Base-by-base conservation (phyloP, 1,140 invertebrate genomes). In the Drosophila neocordata region DNA sequence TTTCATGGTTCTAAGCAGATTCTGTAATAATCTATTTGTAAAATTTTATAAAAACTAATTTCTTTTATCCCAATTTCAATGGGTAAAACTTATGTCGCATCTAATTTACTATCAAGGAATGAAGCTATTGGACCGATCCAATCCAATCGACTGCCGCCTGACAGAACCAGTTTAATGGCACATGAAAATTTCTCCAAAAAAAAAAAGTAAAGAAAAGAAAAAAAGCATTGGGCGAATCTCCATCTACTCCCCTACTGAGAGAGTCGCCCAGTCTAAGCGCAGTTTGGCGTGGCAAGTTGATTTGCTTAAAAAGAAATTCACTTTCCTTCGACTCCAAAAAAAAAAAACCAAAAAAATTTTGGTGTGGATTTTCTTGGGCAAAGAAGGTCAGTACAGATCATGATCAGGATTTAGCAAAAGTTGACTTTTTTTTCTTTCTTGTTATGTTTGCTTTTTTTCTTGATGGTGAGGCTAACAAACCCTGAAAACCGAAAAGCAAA, bases 301-400 rank as follows among this genome's bases (percentile, higher is more conserved):
- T 88, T 87, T 87, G 82, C 83, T 87, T 87, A 88, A 74, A 85
- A 87, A 87, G 83, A 87, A 87, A 87, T 87, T 87, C 82, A 87
- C 82, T 87, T 87, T 87, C 83, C 82, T 87, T 87, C 62, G 76
- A 59, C 65, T 62, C 58, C 27, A 48, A 48, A 48, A 3, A 20
- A 4, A 20, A 11, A 20, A 11, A 31, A 31, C 27, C 4, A 31
- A 18, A 48, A 11, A 20, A 4, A 64, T 61, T 58, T 18, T 70
- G 34, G 48, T 35, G 51, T 31, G 41, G 18, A 15, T 12, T 73
- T 75, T 27, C 18, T 65, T 34, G 35, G 18, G 83, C 83, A 79
- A 87, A 88, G 83, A 87, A 87, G 83, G 83, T 87, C 83, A 87
- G 83, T 83, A 12, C 8, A 87, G 82, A 87, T 87, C 83, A 87